Evolutionary conservation across 2,113 vertebrate genomes (phyloP), one percentile per base, ranked within the genome.

Genomic region (Pelvicachromis taeniatus): DNA sequence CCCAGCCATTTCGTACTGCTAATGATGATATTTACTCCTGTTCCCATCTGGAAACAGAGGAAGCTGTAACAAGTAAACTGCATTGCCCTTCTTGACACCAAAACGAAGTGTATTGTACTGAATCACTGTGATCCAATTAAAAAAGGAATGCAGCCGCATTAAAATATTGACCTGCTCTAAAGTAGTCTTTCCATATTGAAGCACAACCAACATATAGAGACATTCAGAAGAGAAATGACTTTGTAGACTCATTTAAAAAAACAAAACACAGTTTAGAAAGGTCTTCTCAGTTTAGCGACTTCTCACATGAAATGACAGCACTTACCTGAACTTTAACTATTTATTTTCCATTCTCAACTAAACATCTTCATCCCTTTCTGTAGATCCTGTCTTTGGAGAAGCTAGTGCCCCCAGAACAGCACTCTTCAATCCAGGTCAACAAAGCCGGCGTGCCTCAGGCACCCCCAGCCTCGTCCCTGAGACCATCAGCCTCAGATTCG

Each of bases 351-450:
- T 73, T 73, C 1, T 29, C 40, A 17, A 11, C 9, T 75, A 50
- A 75, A 75, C 9, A 33, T 52, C 50, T 11, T 73, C 6, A 9
- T 65, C 6, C 90, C 50, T 56, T 4, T 10, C 11, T 75, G 3
- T 65, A 99, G 99, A 95, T 99, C 29, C 97, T 99, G 78, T 97
- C 95, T 83, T 92, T 98, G 58, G 97, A 98, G 94, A 98, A 96
- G 83, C 97, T 92, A 88, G 88, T 92, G 8, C 94, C 96, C 45
- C 95, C 97, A 35, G 97, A 97, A 87, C 95, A 97, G 87, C 97
- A 97, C 11, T 97, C 98, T 42, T 96, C 96, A 5, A 97, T 97
- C 77, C 97, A 96, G 93, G 97, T 99, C 2, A 97, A 97, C 85
- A 97, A 97, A 81, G 96, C 97, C 1, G 97, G 94, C 4, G 45